Evolutionary conservation across 2,888 invertebrate genomes (phyloP).

Genomic region (Tanytarsus gracilentus): DNA sequence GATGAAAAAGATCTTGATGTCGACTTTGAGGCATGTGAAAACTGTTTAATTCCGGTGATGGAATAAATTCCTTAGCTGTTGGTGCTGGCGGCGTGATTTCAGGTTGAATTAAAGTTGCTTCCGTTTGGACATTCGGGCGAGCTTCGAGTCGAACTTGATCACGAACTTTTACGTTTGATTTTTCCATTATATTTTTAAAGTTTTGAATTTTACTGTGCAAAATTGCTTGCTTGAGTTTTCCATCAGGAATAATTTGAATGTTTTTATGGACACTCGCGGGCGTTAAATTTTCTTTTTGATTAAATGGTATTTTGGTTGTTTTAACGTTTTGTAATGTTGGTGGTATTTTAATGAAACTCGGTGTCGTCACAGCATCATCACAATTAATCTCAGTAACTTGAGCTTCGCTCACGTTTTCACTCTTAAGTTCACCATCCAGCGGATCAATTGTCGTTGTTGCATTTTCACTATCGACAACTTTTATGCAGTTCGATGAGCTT

Average conservation of each 20-base stretch:
- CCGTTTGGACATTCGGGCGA: too few species aligned
- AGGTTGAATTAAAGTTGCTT: not conserved
- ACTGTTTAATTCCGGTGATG: conserved; percentile 9
- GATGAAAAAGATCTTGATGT: conserved; percentile 7
- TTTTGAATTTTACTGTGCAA: conserved; percentile 8
- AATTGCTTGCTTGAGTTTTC: conserved; percentile 17
- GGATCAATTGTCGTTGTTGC: not conserved
- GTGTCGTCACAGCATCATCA: not conserved
- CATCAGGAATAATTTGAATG: too few species aligned
- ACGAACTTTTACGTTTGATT: not conserved
- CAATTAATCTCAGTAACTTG: not conserved
- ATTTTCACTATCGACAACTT: conserved; percentile 8
- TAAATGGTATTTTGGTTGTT: not conserved
- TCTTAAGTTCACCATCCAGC: not conserved
- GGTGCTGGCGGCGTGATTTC: not conserved
- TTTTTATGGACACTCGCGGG: too few species aligned
- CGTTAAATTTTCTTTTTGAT: too few species aligned
- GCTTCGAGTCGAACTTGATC: too few species aligned
- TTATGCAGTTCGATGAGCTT: not conserved
- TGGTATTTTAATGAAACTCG: not conserved
- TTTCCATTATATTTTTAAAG: not conserved
- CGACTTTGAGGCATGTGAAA: conserved; percentile 6
- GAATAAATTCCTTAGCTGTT: conserved; percentile 2
- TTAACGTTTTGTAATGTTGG: conserved; percentile 5
- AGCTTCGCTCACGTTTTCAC: not conserved